A percentile compares a stretch with the other conserved stretches of the same genome.
These are phyloP conservation scores for Heterodera schachtii DNA, from an alignment of 1,140 invertebrate species.

Conservation along the genomic window DNA sequence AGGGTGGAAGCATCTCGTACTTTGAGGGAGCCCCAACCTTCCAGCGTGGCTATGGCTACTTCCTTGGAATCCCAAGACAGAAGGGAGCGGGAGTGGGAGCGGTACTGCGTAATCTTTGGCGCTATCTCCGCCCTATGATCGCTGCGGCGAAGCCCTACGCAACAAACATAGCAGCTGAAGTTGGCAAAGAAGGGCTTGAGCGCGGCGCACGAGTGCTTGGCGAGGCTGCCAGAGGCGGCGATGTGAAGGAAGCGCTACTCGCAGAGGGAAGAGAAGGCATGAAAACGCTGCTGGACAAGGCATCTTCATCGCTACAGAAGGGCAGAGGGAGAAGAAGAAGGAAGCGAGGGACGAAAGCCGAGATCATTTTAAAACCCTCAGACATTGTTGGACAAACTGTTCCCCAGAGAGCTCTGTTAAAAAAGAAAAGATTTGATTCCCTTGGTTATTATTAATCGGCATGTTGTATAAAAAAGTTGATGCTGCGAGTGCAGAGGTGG, in stretches of 20 bases:
- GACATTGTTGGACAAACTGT: conserved; percentile 1
- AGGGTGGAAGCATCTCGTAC: background rate
- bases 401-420: background rate
- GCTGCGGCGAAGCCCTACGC: background rate
- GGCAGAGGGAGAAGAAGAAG: background rate
- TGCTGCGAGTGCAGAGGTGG: background rate
- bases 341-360: background rate
- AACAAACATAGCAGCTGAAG: background rate
- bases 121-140: conserved; percentile 5
- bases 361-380: background rate
- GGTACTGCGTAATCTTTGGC: conserved; percentile 11
- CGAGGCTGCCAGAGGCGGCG: background rate
- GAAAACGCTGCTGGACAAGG: conserved; percentile 6
- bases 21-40: background rate
- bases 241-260: background rate
- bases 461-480: conserved; percentile 19
- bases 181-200: background rate
- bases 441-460: background rate
- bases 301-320: background rate
- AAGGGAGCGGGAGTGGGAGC: background rate
- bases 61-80: background rate
- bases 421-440: background rate
- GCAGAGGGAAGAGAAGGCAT: conserved; percentile 5
- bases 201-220: background rate
- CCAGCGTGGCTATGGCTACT: conserved; percentile 22